phyloP scores from a whole-genome alignment of 2,888 invertebrate species.

The Archaeoteleia sp. region DNA sequence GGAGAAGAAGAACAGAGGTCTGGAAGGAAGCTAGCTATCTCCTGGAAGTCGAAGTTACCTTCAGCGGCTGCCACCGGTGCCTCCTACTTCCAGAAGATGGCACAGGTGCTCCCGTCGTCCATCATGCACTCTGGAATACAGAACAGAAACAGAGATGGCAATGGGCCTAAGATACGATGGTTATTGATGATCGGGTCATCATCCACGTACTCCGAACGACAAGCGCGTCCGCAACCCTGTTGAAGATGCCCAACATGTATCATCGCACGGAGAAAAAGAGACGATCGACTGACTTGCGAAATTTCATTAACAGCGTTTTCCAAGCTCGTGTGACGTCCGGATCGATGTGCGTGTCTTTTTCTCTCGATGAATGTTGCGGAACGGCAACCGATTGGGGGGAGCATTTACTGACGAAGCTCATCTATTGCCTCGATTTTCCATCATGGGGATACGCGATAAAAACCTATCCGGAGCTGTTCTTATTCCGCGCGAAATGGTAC shows the following conservation, averaged over 20 bases:
- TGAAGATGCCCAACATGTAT: conserved; percentile 43
- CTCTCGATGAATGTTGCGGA: no score
- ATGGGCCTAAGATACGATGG: conserved; percentile 66
- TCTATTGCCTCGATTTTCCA: conserved; percentile 2
- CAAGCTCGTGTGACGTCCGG: no score
- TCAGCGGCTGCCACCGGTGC: conserved; percentile 75
- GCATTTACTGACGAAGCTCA: no score
- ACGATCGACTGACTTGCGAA: no score
- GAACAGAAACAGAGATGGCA: conserved; percentile 79
- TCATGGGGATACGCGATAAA: conserved; percentile 23
- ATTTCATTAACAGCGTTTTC: no score
- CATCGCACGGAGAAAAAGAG: conserved; percentile 34
- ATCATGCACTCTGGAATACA: conserved; percentile 79
- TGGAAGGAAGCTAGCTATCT: conserved; percentile 78
- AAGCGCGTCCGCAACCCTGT: conserved; percentile 36
- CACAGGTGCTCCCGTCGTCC: conserved; percentile 77
- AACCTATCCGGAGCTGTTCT: conserved; percentile 24
- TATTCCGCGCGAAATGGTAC: conserved; percentile 41
- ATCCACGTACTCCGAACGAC: conserved; percentile 48
- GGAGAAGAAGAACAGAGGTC: conserved; percentile 69
- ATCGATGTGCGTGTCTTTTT: no score
- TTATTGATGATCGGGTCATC: conserved; percentile 55
- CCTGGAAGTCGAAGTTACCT: conserved; percentile 79
- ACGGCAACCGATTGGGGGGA: no score
- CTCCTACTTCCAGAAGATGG: conserved; percentile 80